Percentiles rank a stretch among this genome's conserved stretches.
phyloP scores from a whole-genome alignment of 1,140 invertebrate species.

The Adoxophyes honmai region DNA sequence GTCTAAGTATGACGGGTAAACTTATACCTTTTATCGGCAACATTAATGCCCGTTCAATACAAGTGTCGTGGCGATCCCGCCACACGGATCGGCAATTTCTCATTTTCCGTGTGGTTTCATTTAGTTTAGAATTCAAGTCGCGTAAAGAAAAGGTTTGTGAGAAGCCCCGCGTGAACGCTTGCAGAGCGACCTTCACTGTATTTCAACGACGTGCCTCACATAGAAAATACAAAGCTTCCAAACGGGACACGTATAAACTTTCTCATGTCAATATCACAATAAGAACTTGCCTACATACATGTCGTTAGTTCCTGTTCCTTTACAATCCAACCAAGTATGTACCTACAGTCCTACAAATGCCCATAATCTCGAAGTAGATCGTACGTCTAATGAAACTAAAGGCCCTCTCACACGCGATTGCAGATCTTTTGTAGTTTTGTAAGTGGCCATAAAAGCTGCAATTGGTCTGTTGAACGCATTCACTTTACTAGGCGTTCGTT shows the following conservation, averaged over 20 bases:
- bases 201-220: conserved; percentile 27
- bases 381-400: neutral
- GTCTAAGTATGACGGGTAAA: too few species aligned
- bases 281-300: conserved; percentile 15
- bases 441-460: conserved; percentile 6
- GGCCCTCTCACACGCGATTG: conserved; percentile 6
- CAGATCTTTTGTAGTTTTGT: conserved; percentile 11
- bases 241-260: conserved; percentile 38
- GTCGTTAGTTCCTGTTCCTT: neutral
- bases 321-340: neutral
- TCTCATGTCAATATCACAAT: conserved; percentile 31
- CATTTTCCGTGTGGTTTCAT: conserved; percentile 15
- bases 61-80: too few species aligned
- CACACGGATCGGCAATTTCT: conserved; percentile 9
- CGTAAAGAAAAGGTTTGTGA: conserved; percentile 31
- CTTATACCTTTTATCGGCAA: too few species aligned
- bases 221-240: conserved; percentile 34
- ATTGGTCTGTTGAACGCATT: conserved; percentile 1
- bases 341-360: conserved; percentile 5
- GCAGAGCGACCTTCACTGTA: conserved; percentile 31
- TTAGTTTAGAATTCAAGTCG: conserved; percentile 25
- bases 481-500: too few species aligned
- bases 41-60: too few species aligned
- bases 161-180: neutral
- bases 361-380: conserved; percentile 4